A percentile compares a stretch with the other conserved stretches of the same genome.
phyloP scores from a whole-genome alignment of 1,140 invertebrate species.

The Macrobrachium rosenbergii region DNA sequence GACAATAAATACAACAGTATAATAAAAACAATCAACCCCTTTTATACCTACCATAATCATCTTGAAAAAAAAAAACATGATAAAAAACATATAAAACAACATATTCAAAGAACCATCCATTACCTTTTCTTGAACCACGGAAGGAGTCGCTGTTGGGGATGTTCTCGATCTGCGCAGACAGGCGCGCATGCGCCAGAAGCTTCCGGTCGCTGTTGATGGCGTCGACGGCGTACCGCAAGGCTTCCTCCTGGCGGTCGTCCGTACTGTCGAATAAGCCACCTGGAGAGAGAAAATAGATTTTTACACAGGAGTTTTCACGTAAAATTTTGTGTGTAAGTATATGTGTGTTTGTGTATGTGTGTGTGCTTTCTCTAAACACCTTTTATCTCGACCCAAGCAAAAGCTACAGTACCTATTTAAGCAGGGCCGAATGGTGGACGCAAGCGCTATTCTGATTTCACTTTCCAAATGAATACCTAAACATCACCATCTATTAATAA shows the following conservation, averaged over 20 bases:
- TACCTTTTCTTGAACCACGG: constrained; percentile 69
- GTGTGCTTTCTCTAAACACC: too few relatives aligned
- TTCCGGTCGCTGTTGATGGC: constrained; percentile 10
- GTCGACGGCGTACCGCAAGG: constrained; percentile 8
- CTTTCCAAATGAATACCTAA: too few relatives aligned
- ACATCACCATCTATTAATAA: too few relatives aligned
- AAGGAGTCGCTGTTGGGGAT: constrained; percentile 3
- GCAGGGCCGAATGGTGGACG: too few relatives aligned
- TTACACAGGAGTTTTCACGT: neutral
- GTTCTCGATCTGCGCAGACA: neutral
- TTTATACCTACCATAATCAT: too few relatives aligned
- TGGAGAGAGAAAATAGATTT: neutral
- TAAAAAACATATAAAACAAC: too few relatives aligned
- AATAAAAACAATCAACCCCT: too few relatives aligned
- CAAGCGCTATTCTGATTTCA: too few relatives aligned
- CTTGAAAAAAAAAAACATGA: too few relatives aligned
- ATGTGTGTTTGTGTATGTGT: neutral
- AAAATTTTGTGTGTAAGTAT: neutral
- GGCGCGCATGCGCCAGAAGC: neutral
- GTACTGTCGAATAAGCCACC: constrained; percentile 6
- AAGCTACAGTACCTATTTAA: too few relatives aligned
- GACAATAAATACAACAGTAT: too few relatives aligned
- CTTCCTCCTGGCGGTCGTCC: neutral
- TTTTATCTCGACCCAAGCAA: too few relatives aligned
- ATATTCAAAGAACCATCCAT: constrained; percentile 41